Evolutionary conservation across 2,113 vertebrate genomes (phyloP), one percentile per base, ranked within the genome.

Genomic region (Dolichallabes microphthalmus): DNA sequence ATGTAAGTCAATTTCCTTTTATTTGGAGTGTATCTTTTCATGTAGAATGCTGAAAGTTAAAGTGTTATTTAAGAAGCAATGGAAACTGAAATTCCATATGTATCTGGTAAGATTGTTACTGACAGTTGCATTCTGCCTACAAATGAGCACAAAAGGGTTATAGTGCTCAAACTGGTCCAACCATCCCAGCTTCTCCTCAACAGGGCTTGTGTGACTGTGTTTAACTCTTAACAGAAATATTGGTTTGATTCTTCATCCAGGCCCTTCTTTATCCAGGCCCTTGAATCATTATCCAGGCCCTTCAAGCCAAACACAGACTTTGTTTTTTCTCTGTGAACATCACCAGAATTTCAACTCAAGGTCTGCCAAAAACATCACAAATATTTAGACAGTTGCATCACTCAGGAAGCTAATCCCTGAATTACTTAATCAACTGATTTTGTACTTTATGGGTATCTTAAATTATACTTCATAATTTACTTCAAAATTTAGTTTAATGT

Each of bases 81-180:
- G 10, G 19, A 58, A 35, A 11, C 55, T 0, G 77, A 80, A 80
- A 80, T 63, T 45, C 32, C 57, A 80, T 25, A n/a, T 61, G 15
- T 32, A 79, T 79, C 76, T 60, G 57, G 30, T 61, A 80, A 63
- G 32, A 80, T 45, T 35, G 60, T 79, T 39, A 13, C 77, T 22
- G 39, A 35, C 55, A 60, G 22, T 10, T 78, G 53, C 27, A 45
- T 66, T 68, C 25, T 27, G 80, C 30, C 50, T 55, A 32, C 8
- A 22, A 15, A n/a, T 60, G 19, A 60, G 55, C 14, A 53, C 39
- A 55, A 32, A 35, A 53, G 30, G n/a, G 11, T 55, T 55, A 55
- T 57, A 17, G 50, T 53, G 17, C 4, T 53, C 64, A 82, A 32
- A 82, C n/a, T 11, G 32, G 50, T 50, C 39, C 50, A 82, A 55